Evolutionary conservation across 2,888 invertebrate genomes (phyloP).

Genomic region (Cataglyphis livida): DNA sequence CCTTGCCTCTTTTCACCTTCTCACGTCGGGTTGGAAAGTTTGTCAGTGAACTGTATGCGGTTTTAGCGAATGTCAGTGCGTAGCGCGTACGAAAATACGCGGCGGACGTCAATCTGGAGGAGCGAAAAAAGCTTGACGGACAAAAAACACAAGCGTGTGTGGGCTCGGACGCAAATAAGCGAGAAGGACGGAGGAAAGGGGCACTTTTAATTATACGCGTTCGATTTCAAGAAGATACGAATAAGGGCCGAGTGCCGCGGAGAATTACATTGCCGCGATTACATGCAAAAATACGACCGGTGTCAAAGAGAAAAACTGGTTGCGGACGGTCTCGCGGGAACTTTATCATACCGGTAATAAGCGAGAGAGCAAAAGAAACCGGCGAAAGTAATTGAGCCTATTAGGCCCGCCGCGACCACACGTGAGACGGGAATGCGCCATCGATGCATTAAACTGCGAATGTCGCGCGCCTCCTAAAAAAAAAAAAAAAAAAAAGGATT

Average conservation of each 20-base stretch:
- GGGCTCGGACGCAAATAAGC: slow-evolving; percentile 24
- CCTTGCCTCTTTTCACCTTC: slow-evolving; percentile 24
- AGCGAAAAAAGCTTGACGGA: slow-evolving; percentile 29
- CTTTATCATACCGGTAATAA: slow-evolving; percentile 56
- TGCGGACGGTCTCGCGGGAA: slow-evolving; percentile 30
- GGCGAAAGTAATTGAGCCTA: slow-evolving; percentile 47
- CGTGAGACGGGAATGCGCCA: slow-evolving; percentile 35
- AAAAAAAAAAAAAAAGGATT: not conserved
- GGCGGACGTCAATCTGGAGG: slow-evolving; percentile 39
- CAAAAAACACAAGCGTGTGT: slow-evolving; percentile 41
- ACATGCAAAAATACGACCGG: slow-evolving; percentile 51
- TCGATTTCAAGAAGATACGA: slow-evolving; percentile 43
- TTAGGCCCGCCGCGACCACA: slow-evolving; percentile 47
- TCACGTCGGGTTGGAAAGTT: slow-evolving; percentile 49
- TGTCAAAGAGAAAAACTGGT: slow-evolving; percentile 48
- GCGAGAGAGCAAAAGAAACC: slow-evolving; percentile 25
- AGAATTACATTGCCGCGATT: slow-evolving; percentile 44
- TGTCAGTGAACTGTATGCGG: slow-evolving; percentile 45
- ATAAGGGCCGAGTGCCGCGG: slow-evolving; percentile 16
- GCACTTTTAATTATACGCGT: slow-evolving; percentile 48
- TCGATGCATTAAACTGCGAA: slow-evolving; percentile 33
- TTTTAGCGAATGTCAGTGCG: slow-evolving; percentile 45
- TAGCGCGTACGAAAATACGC: slow-evolving; percentile 36
- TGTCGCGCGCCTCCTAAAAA: slow-evolving; percentile 19
- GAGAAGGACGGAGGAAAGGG: not conserved